These are phyloP conservation scores for Gorsachius magnificus DNA, from an alignment of 2,797 vertebrate genomes.

Conservation along the genomic window DNA sequence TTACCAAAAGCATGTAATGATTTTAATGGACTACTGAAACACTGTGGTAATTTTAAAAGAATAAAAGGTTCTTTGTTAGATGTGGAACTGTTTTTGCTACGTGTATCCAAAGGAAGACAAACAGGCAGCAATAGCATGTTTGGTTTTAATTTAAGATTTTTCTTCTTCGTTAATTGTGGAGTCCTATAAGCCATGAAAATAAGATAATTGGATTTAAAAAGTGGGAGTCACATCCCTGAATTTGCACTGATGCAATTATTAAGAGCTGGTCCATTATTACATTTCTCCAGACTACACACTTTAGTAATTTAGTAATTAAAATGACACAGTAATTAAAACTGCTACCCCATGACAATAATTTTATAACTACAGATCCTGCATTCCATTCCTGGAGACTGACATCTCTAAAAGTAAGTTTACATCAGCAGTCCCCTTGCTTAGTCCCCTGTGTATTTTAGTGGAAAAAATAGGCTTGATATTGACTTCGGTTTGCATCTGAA, in stretches of 20 bases:
- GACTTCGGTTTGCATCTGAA: background rate
- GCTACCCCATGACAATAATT: slow-evolving; percentile 26
- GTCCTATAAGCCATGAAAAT: background rate
- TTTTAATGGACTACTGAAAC: slow-evolving; percentile 28
- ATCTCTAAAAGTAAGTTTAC: background rate
- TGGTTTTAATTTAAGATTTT: background rate
- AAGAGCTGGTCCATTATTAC: background rate
- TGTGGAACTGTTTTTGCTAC: background rate
- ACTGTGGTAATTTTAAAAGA: background rate
- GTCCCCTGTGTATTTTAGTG: background rate
- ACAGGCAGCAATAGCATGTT: background rate
- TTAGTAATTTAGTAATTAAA: slow-evolving; percentile 44
- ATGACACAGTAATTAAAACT: slow-evolving; percentile 21
- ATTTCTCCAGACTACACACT: background rate
- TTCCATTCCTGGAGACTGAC: background rate
- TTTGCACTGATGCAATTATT: background rate
- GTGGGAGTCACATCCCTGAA: background rate
- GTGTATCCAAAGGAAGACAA: background rate
- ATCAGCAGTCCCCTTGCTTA: background rate
- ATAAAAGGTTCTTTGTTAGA: background rate
- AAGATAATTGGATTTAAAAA: background rate
- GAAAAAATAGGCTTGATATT: background rate
- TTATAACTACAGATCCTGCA: background rate
- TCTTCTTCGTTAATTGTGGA: background rate
- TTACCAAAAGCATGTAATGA: background rate